phyloP scores from a whole-genome alignment of 2,113 vertebrate species.

The Neomonachus schauinslandi region DNA sequence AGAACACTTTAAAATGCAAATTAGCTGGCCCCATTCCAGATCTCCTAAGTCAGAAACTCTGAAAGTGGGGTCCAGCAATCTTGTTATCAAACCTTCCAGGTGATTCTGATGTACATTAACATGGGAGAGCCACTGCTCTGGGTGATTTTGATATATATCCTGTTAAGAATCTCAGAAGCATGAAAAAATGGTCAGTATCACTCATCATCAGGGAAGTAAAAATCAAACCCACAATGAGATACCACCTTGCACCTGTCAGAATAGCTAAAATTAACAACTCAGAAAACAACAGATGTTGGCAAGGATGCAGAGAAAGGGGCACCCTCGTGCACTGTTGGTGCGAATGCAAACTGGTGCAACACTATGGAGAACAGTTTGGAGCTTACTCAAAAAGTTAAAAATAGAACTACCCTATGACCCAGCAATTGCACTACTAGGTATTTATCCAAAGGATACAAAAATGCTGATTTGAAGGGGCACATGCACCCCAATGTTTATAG shows the following conservation, averaged over 20 bases:
- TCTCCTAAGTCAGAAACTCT: not conserved
- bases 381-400: not conserved
- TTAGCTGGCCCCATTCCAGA: not conserved
- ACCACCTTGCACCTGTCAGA: not conserved
- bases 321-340: not conserved
- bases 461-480: not conserved
- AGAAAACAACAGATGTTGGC: too few species aligned
- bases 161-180: slow-evolving; percentile 7
- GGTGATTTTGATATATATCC: not conserved
- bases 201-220: not conserved
- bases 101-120: not conserved
- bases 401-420: not conserved
- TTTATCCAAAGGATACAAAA: not conserved
- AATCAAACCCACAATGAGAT: not conserved
- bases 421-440: not conserved
- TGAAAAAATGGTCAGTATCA: not conserved
- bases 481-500: not conserved
- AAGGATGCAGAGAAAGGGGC: not conserved
- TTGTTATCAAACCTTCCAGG: not conserved
- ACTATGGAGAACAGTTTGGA: not conserved
- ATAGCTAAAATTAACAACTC: not conserved
- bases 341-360: not conserved
- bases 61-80: not conserved
- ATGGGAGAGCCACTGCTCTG: not conserved
- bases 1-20: not conserved